phyloP scores from a whole-genome alignment of 2,113 vertebrate genomes.

The Eudorcas thomsonii region DNA sequence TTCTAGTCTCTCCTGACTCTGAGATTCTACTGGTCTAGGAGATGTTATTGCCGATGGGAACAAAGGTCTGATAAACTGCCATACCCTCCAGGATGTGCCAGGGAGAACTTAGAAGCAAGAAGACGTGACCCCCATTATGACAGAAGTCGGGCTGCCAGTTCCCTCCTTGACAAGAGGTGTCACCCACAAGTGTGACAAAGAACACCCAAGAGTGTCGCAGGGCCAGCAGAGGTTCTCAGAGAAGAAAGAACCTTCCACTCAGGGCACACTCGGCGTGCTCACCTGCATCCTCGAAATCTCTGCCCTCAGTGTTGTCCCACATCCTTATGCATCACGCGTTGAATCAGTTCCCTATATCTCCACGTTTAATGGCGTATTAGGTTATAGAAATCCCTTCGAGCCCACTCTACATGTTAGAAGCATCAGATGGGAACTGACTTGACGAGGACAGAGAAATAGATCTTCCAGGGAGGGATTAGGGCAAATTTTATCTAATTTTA shows the following conservation, averaged over 20 bases:
- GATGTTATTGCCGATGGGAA: background rate
- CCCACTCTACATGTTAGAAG: background rate
- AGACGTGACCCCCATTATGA: background rate
- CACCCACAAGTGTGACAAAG: background rate
- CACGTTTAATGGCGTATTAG: background rate
- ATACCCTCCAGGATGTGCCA: background rate
- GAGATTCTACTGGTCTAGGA: background rate
- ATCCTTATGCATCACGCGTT: background rate
- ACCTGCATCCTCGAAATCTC: background rate
- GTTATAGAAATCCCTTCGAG: background rate
- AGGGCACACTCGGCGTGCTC: background rate
- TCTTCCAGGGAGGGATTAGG: background rate
- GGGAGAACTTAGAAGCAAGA: background rate
- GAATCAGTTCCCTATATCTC: background rate
- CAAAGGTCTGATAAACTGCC: background rate
- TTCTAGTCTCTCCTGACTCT: background rate
- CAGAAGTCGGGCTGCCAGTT: background rate
- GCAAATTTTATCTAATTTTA: background rate
- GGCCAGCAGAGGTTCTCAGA: background rate
- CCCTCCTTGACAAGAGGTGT: background rate
- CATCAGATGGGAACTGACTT: background rate
- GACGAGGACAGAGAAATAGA: background rate
- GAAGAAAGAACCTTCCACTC: background rate
- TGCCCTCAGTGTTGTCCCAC: background rate
- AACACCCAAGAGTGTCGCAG: background rate